Conservation (phyloP, 2,113 vertebrate genomes). For the Corythornis madagascariensis region DNA sequence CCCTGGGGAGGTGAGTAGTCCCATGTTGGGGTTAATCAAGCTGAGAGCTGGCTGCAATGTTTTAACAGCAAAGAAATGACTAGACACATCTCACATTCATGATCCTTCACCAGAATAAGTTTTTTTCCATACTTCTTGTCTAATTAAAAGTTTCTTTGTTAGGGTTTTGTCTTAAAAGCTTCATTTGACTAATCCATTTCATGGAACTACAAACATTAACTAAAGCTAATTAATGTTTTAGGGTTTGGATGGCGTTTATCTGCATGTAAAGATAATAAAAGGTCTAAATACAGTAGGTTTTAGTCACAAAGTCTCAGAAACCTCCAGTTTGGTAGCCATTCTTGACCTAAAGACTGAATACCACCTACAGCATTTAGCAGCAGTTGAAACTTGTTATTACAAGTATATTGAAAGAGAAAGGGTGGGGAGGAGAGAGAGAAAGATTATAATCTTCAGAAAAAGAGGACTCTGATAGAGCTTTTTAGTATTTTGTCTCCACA, state of each 20-base stretch:
- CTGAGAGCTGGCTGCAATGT: not conserved
- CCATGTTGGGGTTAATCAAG: not conserved
- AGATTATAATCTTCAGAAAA: not conserved
- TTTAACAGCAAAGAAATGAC: conserved; percentile 4
- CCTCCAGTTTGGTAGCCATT: not conserved
- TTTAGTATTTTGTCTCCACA: not conserved
- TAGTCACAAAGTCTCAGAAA: not conserved
- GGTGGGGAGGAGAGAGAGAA: not conserved
- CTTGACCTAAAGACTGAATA: not conserved
- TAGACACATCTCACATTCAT: not conserved
- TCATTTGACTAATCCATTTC: conserved; percentile 9
- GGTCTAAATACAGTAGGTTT: not conserved
- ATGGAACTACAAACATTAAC: not conserved
- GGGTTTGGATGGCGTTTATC: not conserved
- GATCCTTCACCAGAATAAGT: not conserved
- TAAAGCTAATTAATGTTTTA: not conserved
- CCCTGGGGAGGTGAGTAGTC: not conserved
- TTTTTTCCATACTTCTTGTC: not conserved
- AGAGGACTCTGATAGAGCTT: not conserved
- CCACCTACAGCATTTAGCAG: not conserved
- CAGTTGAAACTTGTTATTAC: not conserved
- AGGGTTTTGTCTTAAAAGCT: conserved; percentile 1
- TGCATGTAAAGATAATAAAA: not conserved
- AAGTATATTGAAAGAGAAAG: not conserved
- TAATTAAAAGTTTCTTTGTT: conserved; percentile 26